A percentile compares a stretch with the other conserved stretches of the same genome.
phyloP scores from a whole-genome alignment of 1,140 invertebrate species.

The Drosophila carrolli region DNA sequence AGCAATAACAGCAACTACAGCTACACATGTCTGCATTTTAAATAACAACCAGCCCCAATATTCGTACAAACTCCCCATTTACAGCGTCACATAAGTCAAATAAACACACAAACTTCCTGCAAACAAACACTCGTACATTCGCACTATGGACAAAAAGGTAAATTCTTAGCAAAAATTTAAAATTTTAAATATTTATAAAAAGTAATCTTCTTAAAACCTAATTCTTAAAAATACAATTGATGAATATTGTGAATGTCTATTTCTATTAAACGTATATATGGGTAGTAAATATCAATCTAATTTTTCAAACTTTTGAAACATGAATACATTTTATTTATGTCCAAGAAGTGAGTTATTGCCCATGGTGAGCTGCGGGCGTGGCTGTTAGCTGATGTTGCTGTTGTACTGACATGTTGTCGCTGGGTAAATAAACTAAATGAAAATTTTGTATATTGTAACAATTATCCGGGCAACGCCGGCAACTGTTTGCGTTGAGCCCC shows the following conservation, averaged over 20 bases:
- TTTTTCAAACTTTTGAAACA: neutral
- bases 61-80: constrained; percentile 11
- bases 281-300: no score
- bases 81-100: constrained; percentile 48
- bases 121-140: constrained; percentile 7
- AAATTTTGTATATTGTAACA: constrained; percentile 76
- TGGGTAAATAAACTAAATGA: constrained; percentile 68
- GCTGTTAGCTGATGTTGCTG: constrained; percentile 29
- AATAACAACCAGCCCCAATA: constrained; percentile 61
- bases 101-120: constrained; percentile 40
- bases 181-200: no score
- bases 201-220: no score
- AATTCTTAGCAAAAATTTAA: neutral
- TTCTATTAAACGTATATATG: no score
- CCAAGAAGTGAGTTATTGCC: constrained; percentile 6
- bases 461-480: constrained; percentile 59
- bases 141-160: neutral
- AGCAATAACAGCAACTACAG: constrained; percentile 48
- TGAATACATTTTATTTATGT: neutral
- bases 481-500: constrained; percentile 33
- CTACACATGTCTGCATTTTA: constrained; percentile 72
- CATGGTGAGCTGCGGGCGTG: constrained; percentile 23
- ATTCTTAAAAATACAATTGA: no score
- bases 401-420: constrained; percentile 52
- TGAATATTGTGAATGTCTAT: no score